Percentiles rank a stretch among this genome's conserved stretches.
Conservation (phyloP, 2,888 invertebrate species). For the Sinohyriopsis cumingii region DNA sequence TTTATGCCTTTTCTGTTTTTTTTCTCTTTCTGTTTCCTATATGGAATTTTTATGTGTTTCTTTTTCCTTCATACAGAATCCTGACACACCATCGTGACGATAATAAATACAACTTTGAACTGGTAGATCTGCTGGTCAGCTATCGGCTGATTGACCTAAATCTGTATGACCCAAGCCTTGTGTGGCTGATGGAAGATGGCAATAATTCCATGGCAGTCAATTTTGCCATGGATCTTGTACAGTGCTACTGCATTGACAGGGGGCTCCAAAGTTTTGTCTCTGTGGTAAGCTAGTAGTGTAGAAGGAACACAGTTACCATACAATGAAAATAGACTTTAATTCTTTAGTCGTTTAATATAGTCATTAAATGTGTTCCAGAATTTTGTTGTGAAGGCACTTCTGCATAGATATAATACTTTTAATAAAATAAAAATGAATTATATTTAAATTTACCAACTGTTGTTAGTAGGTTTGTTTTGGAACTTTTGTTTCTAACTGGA, state of each 20-base stretch:
- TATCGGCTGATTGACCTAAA: conserved; percentile 86
- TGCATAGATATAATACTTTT: too few species aligned
- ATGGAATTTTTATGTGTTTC: too few species aligned
- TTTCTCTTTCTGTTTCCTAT: too few species aligned
- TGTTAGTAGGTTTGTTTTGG: background rate
- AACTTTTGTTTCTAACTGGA: background rate
- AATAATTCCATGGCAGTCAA: conserved; percentile 85
- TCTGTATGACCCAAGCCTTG: conserved; percentile 72
- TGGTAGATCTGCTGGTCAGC: conserved; percentile 89
- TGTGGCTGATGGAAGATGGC: conserved; percentile 84
- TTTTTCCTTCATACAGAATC: conserved; percentile 60
- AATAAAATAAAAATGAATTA: background rate
- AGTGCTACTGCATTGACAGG: conserved; percentile 87
- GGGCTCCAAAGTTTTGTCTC: conserved; percentile 50
- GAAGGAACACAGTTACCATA: too few species aligned
- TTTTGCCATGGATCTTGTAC: conserved; percentile 93
- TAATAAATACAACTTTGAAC: conserved; percentile 90
- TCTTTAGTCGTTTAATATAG: too few species aligned
- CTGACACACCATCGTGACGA: conserved; percentile 92
- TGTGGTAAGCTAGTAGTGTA: conserved; percentile 32
- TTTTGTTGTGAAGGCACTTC: too few species aligned
- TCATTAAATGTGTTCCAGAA: too few species aligned
- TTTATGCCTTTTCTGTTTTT: too few species aligned
- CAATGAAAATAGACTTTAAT: too few species aligned
- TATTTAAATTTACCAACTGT: background rate